A percentile compares a stretch with the other conserved stretches of the same genome.
phyloP scores from a whole-genome alignment of 2,113 vertebrate species.

The Crotalus tigris region DNA sequence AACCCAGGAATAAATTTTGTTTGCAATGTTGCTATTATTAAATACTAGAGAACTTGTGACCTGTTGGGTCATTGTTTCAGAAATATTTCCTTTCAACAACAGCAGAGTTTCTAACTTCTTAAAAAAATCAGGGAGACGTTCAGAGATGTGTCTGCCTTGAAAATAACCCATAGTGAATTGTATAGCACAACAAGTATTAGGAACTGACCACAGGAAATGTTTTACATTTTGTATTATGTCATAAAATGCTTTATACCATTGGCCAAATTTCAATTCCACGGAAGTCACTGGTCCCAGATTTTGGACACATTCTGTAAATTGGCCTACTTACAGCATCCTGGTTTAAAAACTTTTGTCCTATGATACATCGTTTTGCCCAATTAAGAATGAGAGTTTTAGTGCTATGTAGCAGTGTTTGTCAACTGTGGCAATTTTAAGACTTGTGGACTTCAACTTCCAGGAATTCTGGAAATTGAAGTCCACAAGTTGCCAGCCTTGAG shows the following conservation, averaged over 20 bases:
- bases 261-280: background rate
- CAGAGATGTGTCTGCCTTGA: background rate
- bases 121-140: background rate
- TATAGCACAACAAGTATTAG: background rate
- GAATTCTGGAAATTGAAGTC: background rate
- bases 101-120: background rate
- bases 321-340: background rate
- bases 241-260: background rate
- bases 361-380: background rate
- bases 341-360: background rate
- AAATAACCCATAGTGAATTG: background rate
- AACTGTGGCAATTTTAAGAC: background rate
- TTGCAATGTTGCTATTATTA: background rate
- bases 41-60: background rate
- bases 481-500: background rate
- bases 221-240: background rate
- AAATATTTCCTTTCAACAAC: background rate
- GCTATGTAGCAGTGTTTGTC: background rate
- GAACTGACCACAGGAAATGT: background rate
- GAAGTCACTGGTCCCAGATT: background rate
- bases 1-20: background rate
- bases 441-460: background rate
- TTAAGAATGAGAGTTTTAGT: background rate
- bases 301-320: background rate
- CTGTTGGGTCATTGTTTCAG: background rate